Evolutionary conservation across 2,888 invertebrate species (phyloP), one percentile per base, ranked within the genome.

Genomic region (Diogma glabrata): DNA sequence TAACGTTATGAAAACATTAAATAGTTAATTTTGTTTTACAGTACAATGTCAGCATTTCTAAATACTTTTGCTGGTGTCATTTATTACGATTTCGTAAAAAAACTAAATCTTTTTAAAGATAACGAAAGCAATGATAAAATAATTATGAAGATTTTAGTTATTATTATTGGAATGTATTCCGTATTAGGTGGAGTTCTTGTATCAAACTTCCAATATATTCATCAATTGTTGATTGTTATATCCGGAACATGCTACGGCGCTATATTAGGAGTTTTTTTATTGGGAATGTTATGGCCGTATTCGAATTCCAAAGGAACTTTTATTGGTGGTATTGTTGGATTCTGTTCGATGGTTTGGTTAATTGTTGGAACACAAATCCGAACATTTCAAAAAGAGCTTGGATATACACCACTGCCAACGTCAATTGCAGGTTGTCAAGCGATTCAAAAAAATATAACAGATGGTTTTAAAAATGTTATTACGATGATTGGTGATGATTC

Each of bases 231-330:
- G 9, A 24, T 46, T 5, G 16, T 24, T 5, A 14, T 46, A 16
- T 10, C 26, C 1, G 46, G 46, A 2, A 46, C 24, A 10, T 24
- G 16, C 14, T 10, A 24, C 23, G 46, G 46, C 2, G 16, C 46
- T 16, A 46, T 24, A 16, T 5, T 46, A 16, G 46, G 46, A 2
- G 26, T 46, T 16, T 46, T 46, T 46, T 14, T 24, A 8, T 16
- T 46, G 9, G 80, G 80, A 22, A 76, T 81, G 70, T 64, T 80
- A 54, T 65, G 78, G 50, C 80, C 81, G 0, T 79, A 24, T 7
- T 22, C 46, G 4, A 46, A 46, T 46, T n/a, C n/a, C n/a, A n/a
- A n/a, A n/a, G n/a, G n/a, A n/a, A n/a, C n/a, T n/a, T n/a, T n/a
- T n/a, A n/a, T n/a, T n/a, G n/a, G n/a, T n/a, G n/a, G n/a, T n/a